These are phyloP conservation scores for Adelphocoris suturalis DNA, from an alignment of 2,888 invertebrate species.

Conservation along the genomic window DNA sequence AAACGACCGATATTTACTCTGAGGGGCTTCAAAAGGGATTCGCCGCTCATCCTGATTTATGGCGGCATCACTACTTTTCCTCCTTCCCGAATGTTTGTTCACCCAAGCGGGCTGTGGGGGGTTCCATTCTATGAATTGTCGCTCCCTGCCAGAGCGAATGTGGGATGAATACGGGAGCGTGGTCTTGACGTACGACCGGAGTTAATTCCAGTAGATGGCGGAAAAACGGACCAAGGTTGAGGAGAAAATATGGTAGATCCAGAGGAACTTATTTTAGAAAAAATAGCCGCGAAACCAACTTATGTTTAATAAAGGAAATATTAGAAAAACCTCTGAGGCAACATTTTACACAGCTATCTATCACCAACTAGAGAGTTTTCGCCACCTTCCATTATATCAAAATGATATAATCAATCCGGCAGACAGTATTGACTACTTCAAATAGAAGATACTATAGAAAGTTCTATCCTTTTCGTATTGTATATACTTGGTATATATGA, in stretches of 20 bases:
- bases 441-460: too few relatives aligned
- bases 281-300: too few relatives aligned
- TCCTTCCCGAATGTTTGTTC: constrained; percentile 45
- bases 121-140: not conserved
- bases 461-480: too few relatives aligned
- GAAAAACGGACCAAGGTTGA: not conserved
- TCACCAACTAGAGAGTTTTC: too few relatives aligned
- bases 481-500: too few relatives aligned
- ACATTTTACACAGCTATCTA: too few relatives aligned
- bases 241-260: not conserved
- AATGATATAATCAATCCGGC: too few relatives aligned
- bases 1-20: constrained; percentile 45
- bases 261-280: too few relatives aligned
- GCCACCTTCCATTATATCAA: too few relatives aligned
- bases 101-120: not conserved
- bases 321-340: too few relatives aligned
- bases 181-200: constrained; percentile 26
- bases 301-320: too few relatives aligned
- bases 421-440: too few relatives aligned
- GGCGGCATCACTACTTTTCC: constrained; percentile 38
- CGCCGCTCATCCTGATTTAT: constrained; percentile 55
- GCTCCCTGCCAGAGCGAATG: constrained; percentile 22
- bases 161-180: constrained; percentile 45
- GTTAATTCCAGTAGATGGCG: not conserved
- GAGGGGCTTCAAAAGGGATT: constrained; percentile 49